Conservation (phyloP, 1,140 invertebrate genomes). For the Drosophila miranda region DNA sequence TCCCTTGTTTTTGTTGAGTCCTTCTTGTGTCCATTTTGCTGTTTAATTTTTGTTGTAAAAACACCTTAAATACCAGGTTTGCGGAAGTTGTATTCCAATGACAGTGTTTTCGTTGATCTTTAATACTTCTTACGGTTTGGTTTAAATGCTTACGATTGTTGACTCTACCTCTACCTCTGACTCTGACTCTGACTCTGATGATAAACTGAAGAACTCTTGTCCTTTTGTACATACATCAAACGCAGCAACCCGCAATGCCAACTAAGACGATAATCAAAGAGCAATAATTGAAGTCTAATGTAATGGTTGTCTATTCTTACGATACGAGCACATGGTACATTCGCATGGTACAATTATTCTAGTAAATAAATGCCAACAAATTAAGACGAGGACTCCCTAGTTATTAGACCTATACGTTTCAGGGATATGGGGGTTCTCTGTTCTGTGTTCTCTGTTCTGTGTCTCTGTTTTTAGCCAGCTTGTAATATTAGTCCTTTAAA, state of each 20-base stretch:
- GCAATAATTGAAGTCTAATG: constrained; percentile 30
- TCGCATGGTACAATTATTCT: constrained; percentile 21
- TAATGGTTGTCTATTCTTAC: constrained; percentile 27
- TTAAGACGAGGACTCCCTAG: not conserved
- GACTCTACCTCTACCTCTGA: constrained; percentile 30
- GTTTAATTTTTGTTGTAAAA: constrained; percentile 35
- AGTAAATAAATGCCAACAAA: constrained; percentile 47
- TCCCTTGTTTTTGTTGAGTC: constrained; percentile 80
- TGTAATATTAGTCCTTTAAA: constrained; percentile 50
- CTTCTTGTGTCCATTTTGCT: constrained; percentile 66
- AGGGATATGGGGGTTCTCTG: constrained; percentile 7
- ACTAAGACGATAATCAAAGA: constrained; percentile 39
- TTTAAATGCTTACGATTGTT: constrained; percentile 73
- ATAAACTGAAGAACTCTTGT: constrained; percentile 15
- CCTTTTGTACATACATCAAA: constrained; percentile 33
- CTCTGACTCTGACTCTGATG: constrained; percentile 34
- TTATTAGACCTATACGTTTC: not conserved
- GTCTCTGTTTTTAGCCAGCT: constrained; percentile 35
- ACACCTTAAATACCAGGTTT: not conserved
- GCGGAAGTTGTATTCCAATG: constrained; percentile 55
- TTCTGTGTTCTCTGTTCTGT: constrained; percentile 5
- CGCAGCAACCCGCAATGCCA: constrained; percentile 37
- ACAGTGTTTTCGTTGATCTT: constrained; percentile 61
- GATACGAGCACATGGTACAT: too few relatives aligned
- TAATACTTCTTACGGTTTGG: constrained; percentile 68